Evolutionary conservation across 2,888 invertebrate species (phyloP), one percentile per base, ranked within the genome.

Genomic region (Maniola hyperantus): DNA sequence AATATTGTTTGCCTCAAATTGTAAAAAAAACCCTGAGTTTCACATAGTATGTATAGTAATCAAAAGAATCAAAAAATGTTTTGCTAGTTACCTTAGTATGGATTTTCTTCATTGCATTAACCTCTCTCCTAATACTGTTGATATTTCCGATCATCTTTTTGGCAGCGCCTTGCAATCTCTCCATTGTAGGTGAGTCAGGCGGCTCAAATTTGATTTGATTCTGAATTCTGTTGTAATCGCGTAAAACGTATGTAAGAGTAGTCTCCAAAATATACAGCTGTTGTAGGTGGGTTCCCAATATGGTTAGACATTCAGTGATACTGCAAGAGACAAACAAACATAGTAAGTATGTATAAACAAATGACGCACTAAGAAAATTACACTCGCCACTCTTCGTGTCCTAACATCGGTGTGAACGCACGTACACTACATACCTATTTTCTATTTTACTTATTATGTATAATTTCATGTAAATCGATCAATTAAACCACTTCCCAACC

Each of bases 211-310:
- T 86, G 18, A 87, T 75, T 80, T 86, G 80, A 65, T 83, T 79
- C 54, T 83, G 80, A 34, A 84, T 72, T 63, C 75, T 83, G 34
- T 76, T 79, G 66, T 85, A 84, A 72, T 93, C 89, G 7, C 92
- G 85, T 44, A 90, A 79, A n/a, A 93, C 83, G 74, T 93, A 95
- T 58, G 89, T 88, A 59, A 95, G 77, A 44, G 93, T 93, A 1
- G 94, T 90, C 76, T 94, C 93, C 81, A 95, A 88, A 53, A 94
- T 86, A 68, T 91, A 91, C 48, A 94, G 76, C 77, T 95, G 95
- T 76, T 94, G 93, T 13, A 94, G 82, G 55, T 93, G 91, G 34
- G 92, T 91, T 46, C 94, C 90, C 58, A 95, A 74, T 26, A 92
- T 82, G 46, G 89, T 84, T 64, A 94, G 83, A 65, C 93, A 92